A percentile compares a stretch with the other conserved stretches of the same genome.
phyloP scores from a whole-genome alignment of 2,888 invertebrate species.

The Drosophila rubida region DNA sequence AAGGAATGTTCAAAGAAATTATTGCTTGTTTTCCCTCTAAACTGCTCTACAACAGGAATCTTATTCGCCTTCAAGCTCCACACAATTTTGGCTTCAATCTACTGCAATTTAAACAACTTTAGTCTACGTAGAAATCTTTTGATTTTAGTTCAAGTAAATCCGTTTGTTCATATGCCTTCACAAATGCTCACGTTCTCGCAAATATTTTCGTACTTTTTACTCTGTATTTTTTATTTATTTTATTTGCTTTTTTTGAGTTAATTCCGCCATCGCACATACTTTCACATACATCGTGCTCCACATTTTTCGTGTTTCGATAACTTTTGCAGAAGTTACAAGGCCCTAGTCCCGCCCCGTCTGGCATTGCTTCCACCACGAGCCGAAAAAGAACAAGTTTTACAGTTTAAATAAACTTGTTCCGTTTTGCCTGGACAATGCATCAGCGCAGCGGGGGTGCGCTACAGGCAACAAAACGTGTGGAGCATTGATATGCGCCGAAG shows the following conservation, averaged over 20 bases:
- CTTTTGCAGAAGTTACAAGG: slow-evolving; percentile 57
- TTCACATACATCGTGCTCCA: slow-evolving; percentile 36
- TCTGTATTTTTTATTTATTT: slow-evolving; percentile 3
- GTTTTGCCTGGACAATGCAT: slow-evolving; percentile 68
- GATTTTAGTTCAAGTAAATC: slow-evolving; percentile 29
- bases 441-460: slow-evolving; percentile 30
- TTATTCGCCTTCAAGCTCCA: not conserved
- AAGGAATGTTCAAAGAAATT: not conserved
- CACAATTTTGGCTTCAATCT: not conserved
- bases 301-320: slow-evolving; percentile 70
- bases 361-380: not conserved
- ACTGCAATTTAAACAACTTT: not conserved
- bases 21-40: no score
- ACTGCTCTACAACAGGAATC: not conserved
- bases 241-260: slow-evolving; percentile 31
- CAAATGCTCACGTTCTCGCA: slow-evolving; percentile 23
- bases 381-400: slow-evolving; percentile 61
- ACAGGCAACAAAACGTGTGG: slow-evolving; percentile 59
- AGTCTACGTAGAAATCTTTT: slow-evolving; percentile 25
- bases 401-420: slow-evolving; percentile 80
- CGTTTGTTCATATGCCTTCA: slow-evolving; percentile 12
- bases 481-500: slow-evolving; percentile 71
- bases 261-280: slow-evolving; percentile 26
- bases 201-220: slow-evolving; percentile 12
- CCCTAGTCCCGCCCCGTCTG: not conserved